Evolutionary conservation across 2,113 vertebrate species (phyloP).

Genomic region (Anarhynchus alexandrinus): DNA sequence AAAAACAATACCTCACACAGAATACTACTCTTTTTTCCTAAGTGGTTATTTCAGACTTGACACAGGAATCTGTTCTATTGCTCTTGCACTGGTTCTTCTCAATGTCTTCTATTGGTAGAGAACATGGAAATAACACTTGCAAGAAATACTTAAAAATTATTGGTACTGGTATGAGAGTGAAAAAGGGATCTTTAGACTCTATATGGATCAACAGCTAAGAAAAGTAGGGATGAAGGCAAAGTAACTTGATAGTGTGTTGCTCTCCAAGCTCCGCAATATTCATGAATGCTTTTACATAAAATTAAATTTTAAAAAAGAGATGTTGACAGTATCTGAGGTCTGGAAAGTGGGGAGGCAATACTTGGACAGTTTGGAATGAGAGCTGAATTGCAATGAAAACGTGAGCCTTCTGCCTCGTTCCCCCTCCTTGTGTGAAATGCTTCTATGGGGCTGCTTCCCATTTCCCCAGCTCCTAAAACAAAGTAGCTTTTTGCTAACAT

Average conservation of each 20-base stretch:
- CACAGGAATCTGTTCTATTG: background rate
- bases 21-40: background rate
- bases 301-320: background rate
- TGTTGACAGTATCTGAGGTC: background rate
- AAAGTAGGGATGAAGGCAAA: background rate
- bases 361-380: background rate
- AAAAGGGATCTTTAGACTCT: background rate
- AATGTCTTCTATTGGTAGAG: background rate
- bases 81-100: background rate
- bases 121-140: background rate
- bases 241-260: background rate
- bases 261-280: background rate
- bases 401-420: fast-evolving
- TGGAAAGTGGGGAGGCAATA: background rate
- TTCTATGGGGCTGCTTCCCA: background rate
- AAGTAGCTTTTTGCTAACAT: background rate
- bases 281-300: background rate
- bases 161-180: background rate
- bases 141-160: background rate
- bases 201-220: background rate
- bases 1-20: background rate
- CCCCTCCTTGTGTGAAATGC: too few relatives aligned
- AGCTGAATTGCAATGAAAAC: background rate
- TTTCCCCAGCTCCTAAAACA: background rate
- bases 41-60: background rate